Evolutionary conservation across 2,888 invertebrate species (phyloP), one percentile per base, ranked within the genome.

Genomic region (Hypsopygia costalis): DNA sequence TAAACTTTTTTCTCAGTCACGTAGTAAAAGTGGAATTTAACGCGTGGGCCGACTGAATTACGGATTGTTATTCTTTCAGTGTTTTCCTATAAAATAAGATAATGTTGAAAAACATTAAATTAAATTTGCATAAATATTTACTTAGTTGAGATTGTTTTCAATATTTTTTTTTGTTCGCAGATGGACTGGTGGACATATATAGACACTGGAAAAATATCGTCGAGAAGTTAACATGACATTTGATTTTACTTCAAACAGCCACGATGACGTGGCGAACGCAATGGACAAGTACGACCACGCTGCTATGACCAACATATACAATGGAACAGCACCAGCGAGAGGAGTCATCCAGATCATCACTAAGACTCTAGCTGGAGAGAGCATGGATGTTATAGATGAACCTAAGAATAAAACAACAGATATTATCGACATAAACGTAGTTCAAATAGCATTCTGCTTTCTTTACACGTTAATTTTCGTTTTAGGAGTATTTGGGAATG

Each of bases 381-480:
- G 82, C 3, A 63, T 81, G 1, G 86, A 83, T 57, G 59, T 83
- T n/a, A 62, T 88, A 36, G 83, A 86, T 16, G 85, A 85, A 21
- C 78, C 81, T 0, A 83, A 74, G 69, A 89, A 88, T 48, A 78
- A 76, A 51, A 82, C 86, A 1, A 70, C 74, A 9, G 91, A 92
- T 58, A 88, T 93, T 29, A 93, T 93, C 44, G 91, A 92, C 49
- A 90, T 92, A 48, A 90, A 91, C 48, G 74, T 90, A 0, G 93
- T 95, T 3, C 95, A 95, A 82, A 91, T 93, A 7, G 80, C 93
- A 34, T 95, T 96, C 69, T 94, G 93, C 61, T 85, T 93, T 42
- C 83, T 95, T 22, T 97, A 97, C 76, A 88, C 91, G 1, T 81
- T 92, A 6, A 95, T 97, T 43, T 97, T 97, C 71, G 85, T 94